Evolutionary conservation across 2,888 invertebrate genomes (phyloP), one percentile per base, ranked within the genome.

Genomic region (Steromphala cineraria): DNA sequence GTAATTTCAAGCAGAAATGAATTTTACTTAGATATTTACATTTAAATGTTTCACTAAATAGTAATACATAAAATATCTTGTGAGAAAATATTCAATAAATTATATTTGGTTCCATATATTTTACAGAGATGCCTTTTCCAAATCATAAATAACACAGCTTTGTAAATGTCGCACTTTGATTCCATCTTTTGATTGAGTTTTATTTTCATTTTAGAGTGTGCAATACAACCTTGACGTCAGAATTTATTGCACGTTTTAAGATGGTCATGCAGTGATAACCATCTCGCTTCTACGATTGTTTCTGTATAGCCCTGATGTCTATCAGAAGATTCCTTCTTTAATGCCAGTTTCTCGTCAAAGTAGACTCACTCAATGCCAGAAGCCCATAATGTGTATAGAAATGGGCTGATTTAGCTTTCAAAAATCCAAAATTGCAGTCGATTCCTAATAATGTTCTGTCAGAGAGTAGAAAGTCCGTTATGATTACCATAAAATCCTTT

Each of bases 401-500:
- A 76, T 76, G 55, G 76, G 55, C 76, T 55, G 53, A 55, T 53
- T 55, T 53, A 55, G 76, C 55, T 15, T 28, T 36, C 53, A 55
- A 76, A 76, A 53, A 76, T 76, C 76, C 53, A 24, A 53, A 76
- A 76, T 55, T 76, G 76, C 76, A 76, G 53, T 76, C 76, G 76
- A 76, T 76, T 53, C 53, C 53, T 53, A 53, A 76, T 76, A 53
- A 76, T 76, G 24, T 40, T 55, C 55, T 55, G n/a, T 55, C 76
- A 53, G 24, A 76, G 53, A 76, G 79, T 40, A 24, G 75, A 74
- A 53, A 79, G 75, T 40, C 56, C 53, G 53, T 21, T 40, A 36
- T 74, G 75, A 79, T 79, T 79, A 79, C 79, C 53, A 74, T 79
- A 79, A 79, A 79, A 79, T 71, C 79, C 67, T 79, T 79, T 79